Conservation (phyloP, 1,140 invertebrate genomes). For the Drosophila sproati region DNA sequence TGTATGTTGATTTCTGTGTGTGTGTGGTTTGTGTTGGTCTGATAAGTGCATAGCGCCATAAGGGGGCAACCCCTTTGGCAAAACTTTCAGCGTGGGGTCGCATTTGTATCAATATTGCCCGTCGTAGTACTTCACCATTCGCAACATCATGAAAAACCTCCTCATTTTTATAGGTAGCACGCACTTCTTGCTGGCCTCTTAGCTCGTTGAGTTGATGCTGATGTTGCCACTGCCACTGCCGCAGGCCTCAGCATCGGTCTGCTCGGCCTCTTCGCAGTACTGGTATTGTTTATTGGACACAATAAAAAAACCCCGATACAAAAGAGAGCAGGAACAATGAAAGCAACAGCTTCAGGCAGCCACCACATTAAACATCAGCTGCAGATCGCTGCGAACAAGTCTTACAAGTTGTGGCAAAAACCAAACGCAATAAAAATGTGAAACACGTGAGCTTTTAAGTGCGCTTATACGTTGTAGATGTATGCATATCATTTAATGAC, state of each 20-base stretch:
- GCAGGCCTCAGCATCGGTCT: conserved; percentile 1
- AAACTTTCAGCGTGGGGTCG: conserved; percentile 17
- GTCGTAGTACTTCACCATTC: conserved; percentile 33
- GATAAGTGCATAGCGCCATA: conserved; percentile 71
- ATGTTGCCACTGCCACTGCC: conserved; percentile 9
- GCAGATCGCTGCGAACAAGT: not conserved
- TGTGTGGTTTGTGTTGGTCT: conserved; percentile 43
- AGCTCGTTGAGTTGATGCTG: conserved; percentile 19
- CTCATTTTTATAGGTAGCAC: conserved; percentile 57
- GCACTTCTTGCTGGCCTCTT: conserved; percentile 47
- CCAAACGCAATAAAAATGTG: conserved; percentile 11
- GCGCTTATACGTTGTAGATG: not conserved
- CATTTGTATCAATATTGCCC: conserved; percentile 42
- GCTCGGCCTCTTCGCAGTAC: conserved; percentile 29
- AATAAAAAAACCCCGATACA: conserved; percentile 58
- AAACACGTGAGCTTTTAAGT: conserved; percentile 7
- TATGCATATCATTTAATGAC: not conserved
- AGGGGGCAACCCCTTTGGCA: conserved; percentile 26
- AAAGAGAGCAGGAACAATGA: conserved; percentile 69
- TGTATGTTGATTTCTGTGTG: conserved; percentile 4
- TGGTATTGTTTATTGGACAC: conserved; percentile 63
- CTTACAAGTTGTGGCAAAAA: not conserved
- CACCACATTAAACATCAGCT: conserved; percentile 54
- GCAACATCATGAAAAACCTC: conserved; percentile 43
- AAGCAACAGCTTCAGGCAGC: conserved; percentile 33